These are phyloP conservation scores for Molossus alvarezi DNA, from an alignment of 2,797 vertebrate species.

Conservation along the genomic window DNA sequence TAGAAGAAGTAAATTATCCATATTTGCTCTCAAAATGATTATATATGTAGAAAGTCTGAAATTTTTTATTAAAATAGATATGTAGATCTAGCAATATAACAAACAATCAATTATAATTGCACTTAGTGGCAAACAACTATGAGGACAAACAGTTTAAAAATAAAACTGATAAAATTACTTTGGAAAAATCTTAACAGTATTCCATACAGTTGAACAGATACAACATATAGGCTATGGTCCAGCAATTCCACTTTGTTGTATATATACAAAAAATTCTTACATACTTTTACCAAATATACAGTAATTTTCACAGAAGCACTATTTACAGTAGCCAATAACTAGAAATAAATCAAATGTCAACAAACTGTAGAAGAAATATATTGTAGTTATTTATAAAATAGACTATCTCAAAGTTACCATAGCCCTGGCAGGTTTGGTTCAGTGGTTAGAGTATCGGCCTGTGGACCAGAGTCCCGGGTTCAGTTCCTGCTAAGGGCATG, in stretches of 20 bases:
- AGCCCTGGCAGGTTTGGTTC: neutral
- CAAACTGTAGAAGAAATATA: neutral
- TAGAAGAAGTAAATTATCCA: neutral
- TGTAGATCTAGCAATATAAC: neutral
- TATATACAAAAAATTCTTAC: neutral
- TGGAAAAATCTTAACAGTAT: neutral
- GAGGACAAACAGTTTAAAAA: neutral
- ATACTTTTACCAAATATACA: neutral
- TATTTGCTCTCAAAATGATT: neutral
- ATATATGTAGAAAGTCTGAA: neutral
- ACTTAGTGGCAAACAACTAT: neutral
- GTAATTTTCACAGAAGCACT: neutral
- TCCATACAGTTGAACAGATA: neutral
- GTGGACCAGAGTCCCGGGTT: too few relatives aligned
- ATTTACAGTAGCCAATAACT: neutral
- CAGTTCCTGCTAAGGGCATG: too few relatives aligned
- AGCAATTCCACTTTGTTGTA: neutral
- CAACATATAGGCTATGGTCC: neutral
- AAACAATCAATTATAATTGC: neutral
- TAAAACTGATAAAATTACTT: slow-evolving; percentile 20
- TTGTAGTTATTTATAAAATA: neutral
- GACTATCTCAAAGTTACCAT: slow-evolving; percentile 24
- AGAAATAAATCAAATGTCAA: neutral
- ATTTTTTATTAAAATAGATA: neutral
- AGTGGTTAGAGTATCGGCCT: too few relatives aligned